phyloP scores from a whole-genome alignment of 2,113 vertebrate species.

The Thalassoma bifasciatum region DNA sequence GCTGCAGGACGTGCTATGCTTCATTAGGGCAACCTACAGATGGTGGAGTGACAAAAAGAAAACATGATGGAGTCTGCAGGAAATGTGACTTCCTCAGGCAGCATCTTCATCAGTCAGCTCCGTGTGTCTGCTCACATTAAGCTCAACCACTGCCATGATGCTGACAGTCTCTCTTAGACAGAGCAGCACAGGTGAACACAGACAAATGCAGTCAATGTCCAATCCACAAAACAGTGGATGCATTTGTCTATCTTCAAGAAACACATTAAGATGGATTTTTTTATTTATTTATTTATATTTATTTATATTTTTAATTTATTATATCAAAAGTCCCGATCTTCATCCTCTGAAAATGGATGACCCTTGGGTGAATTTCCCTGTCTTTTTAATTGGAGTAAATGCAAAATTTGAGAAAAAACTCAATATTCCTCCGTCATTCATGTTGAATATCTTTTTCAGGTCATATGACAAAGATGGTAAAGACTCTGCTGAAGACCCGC shows the following conservation, averaged over 20 bases:
- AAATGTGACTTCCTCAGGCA: constrained; percentile 39
- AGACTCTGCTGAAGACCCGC: background rate
- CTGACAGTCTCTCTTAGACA: constrained; percentile 17
- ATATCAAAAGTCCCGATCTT: background rate
- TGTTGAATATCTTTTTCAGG: constrained; percentile 9
- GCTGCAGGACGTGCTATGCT: constrained; percentile 25
- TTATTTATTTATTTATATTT: background rate
- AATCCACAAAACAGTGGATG: background rate
- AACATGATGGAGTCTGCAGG: constrained; percentile 24
- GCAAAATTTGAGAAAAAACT: background rate
- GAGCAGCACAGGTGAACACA: constrained; percentile 9
- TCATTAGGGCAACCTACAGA: constrained; percentile 23
- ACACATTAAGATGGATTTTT: background rate
- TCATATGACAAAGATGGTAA: background rate
- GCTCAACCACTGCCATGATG: background rate
- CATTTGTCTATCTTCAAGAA: background rate
- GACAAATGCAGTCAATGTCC: background rate
- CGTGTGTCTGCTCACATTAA: constrained; percentile 33
- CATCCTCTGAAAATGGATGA: background rate
- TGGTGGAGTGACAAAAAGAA: constrained; percentile 43
- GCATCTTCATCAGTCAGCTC: constrained; percentile 38
- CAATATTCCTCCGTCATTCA: background rate
- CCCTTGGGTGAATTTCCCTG: constrained; percentile 7
- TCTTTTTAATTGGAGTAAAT: constrained; percentile 16
- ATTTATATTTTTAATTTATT: too few species aligned